These are phyloP conservation scores for Cyrtonyx montezumae DNA, from an alignment of 2,113 vertebrate genomes.

Conservation along the genomic window DNA sequence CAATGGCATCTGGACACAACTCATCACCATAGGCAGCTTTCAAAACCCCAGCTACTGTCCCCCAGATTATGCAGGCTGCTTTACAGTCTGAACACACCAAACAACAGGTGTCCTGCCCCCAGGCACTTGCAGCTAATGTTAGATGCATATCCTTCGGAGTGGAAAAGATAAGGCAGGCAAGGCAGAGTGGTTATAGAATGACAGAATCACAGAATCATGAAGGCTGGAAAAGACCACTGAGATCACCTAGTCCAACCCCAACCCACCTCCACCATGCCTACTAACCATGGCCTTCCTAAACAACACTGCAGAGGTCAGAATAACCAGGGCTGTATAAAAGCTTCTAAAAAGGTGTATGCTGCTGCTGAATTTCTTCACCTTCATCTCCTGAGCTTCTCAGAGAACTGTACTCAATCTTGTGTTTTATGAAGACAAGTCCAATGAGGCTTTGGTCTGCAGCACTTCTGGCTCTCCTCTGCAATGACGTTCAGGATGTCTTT, in stretches of 20 bases:
- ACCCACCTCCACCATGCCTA: no score
- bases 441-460: constrained; percentile 17
- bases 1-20: constrained; percentile 29
- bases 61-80: not conserved
- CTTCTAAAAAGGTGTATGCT: constrained; percentile 35
- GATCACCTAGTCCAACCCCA: no score
- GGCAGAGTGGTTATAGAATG: not conserved
- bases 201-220: no score
- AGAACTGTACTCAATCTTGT: constrained; percentile 31
- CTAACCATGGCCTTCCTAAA: not conserved
- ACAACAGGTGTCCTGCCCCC: not conserved
- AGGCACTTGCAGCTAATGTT: not conserved
- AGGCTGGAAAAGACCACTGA: no score
- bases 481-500: not conserved
- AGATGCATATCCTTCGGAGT: not conserved
- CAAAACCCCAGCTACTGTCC: not conserved
- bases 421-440: constrained; percentile 20
- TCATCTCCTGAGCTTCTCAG: constrained; percentile 36
- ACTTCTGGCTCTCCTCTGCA: not conserved
- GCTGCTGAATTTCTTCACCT: constrained; percentile 45
- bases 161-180: not conserved
- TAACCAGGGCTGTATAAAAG: constrained; percentile 34
- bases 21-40: constrained; percentile 17
- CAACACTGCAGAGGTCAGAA: constrained; percentile 36
- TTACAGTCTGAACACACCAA: not conserved